These are phyloP conservation scores for Tribolium madens DNA, from an alignment of 1,140 invertebrate species.

Conservation along the genomic window DNA sequence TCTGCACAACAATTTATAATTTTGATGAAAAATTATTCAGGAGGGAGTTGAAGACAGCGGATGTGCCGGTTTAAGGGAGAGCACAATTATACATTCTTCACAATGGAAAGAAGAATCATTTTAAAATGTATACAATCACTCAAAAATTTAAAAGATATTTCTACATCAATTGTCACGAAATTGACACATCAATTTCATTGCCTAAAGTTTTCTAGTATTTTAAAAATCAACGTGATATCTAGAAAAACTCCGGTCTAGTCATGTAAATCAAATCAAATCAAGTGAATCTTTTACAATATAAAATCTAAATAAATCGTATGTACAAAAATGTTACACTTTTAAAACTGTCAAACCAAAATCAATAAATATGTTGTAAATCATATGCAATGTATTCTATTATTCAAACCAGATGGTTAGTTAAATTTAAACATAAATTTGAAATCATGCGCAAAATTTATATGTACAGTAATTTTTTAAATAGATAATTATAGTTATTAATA, in stretches of 20 bases:
- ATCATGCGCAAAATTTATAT: not conserved
- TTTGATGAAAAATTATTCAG: conserved; percentile 61
- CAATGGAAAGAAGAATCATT: not conserved
- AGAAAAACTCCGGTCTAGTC: too few relatives aligned
- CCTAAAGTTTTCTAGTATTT: not conserved
- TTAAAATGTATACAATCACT: not conserved
- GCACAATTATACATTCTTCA: not conserved
- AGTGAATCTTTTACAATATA: too few relatives aligned
- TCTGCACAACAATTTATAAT: conserved; percentile 63
- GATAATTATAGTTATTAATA: not conserved
- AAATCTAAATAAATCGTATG: too few relatives aligned
- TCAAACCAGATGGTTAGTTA: not conserved
- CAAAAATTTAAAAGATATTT: not conserved
- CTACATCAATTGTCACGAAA: not conserved
- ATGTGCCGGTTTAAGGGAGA: not conserved
- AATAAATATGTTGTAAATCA: not conserved
- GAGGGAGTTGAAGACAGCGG: conserved; percentile 47
- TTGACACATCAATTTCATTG: not conserved
- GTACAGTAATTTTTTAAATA: not conserved
- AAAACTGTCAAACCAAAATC: not conserved
- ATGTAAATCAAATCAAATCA: too few relatives aligned
- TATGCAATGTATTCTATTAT: not conserved
- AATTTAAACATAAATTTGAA: not conserved
- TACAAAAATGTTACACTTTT: not conserved
- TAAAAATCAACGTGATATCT: not conserved